Evolutionary conservation across 2,888 invertebrate genomes (phyloP).

Genomic region (Sinotaia quadrata): DNA sequence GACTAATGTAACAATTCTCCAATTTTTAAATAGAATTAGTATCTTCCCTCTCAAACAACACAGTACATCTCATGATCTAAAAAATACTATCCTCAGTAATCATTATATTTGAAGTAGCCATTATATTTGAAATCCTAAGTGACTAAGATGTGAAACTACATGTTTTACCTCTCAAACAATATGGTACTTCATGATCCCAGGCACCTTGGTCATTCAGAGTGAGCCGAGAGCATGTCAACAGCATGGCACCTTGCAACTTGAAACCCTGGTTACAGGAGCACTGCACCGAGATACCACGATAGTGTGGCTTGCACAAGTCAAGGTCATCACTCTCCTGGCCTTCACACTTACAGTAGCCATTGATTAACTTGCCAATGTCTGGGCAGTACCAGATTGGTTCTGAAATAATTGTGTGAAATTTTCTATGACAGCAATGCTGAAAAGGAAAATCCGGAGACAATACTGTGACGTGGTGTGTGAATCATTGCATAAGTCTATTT

Average conservation of each 20-base stretch:
- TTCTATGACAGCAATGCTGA: neutral
- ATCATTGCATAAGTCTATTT: too few relatives aligned
- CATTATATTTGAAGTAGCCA: too few relatives aligned
- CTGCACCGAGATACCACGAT: conserved; percentile 49
- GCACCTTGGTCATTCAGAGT: conserved; percentile 21
- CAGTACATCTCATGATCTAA: too few relatives aligned
- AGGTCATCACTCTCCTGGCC: conserved; percentile 42
- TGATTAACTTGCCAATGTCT: conserved; percentile 41
- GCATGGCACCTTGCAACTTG: conserved; percentile 46
- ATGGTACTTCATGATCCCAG: conserved; percentile 47
- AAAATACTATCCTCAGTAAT: too few relatives aligned
- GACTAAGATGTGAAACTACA: too few relatives aligned
- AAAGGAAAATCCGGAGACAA: too few relatives aligned
- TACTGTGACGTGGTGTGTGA: too few relatives aligned
- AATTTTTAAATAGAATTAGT: too few relatives aligned
- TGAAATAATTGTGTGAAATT: conserved; percentile 32
- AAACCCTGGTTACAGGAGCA: conserved; percentile 57
- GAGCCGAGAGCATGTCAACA: conserved; percentile 46
- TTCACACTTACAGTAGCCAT: conserved; percentile 57
- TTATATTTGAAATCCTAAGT: too few relatives aligned
- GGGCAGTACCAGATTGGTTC: conserved; percentile 48
- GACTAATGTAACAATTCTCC: too few relatives aligned
- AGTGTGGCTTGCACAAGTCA: conserved; percentile 53
- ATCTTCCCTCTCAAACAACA: too few relatives aligned
- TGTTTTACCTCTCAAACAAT: conserved; percentile 53